Base-by-base conservation (phyloP, 2,113 vertebrate species). In the Polypterus senegalus region DNA sequence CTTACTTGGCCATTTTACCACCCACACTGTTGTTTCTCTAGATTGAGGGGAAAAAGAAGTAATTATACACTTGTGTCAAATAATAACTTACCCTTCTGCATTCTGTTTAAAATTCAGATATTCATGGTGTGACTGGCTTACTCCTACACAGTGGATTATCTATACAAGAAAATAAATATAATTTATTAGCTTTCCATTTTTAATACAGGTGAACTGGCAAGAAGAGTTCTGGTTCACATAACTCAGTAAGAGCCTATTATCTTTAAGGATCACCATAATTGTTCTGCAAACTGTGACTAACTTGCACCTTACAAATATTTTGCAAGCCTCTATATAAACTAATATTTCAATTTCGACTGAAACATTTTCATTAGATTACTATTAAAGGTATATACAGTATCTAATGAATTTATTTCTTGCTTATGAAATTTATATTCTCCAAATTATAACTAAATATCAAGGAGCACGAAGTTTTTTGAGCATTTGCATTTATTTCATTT, bases 61-160 rank as follows among this genome's bases (percentile, higher is more conserved):
- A 66, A 58, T 61, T 61, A 66, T 55, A 59, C 62, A 67, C 55
- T 47, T 55, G 60, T 65, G 49, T 63, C 66, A 68, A 54, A 52
- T 57, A 67, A 63, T 8, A 11, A 9, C 54, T 58, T 47, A 45
- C 62, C 54, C n/a, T 56, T 49, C 56, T 55, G 58, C 47, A 59
- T 72, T 27, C 64, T 71, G 59, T 72, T 82, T 67, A 71, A 58
- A 74, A 79, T 79, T 73, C 70, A 80, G 78, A 69, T 65, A 74
- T 81, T 69, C 76, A 67, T 52, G 51, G 51, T 8, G 10, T 8
- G 51, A 10, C 51, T 8, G 51, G 66, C 62, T 46, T 48, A 68
- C 67, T 70, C 70, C 71, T 71, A 70, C 73, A 69, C 65, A n/a
- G 48, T 55, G 51, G 27, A 47, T 67, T 62, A 64, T 67, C 47